Conservation (phyloP, 2,113 vertebrate genomes). For the Pristiophorus japonicus region DNA sequence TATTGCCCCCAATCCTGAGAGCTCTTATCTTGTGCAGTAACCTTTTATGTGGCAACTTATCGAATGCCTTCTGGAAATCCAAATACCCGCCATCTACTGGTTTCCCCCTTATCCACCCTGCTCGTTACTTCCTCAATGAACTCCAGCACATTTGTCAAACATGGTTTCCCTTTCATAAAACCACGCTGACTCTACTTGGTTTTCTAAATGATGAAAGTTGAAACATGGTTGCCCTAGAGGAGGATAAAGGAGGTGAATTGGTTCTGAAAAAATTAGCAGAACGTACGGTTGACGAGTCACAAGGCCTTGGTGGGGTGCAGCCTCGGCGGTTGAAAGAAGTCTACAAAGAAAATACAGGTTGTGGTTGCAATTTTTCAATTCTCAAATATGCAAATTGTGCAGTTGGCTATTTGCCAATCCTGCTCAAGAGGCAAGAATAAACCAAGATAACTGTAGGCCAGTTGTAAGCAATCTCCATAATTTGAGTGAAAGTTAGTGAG, state of each 20-base stretch:
- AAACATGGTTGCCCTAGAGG: not conserved
- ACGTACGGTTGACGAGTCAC: not conserved
- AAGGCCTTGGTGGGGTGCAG: not conserved
- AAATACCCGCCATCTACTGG: no score
- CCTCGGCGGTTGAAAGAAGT: not conserved
- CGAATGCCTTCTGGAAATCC: no score
- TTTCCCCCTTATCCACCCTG: no score
- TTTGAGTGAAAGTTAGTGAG: not conserved
- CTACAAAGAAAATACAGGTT: not conserved
- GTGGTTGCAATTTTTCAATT: not conserved
- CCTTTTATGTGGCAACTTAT: no score
- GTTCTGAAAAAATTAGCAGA: not conserved
- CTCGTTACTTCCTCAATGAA: no score
- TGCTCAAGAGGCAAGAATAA: not conserved
- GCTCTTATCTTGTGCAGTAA: no score
- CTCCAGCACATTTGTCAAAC: no score
- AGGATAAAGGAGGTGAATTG: not conserved
- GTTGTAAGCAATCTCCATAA: not conserved
- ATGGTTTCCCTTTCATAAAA: no score
- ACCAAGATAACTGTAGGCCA: not conserved
- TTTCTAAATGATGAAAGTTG: not conserved
- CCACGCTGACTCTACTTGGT: no score
- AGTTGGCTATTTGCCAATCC: not conserved
- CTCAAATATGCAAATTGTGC: not conserved
- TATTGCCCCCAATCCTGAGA: no score